phyloP scores from a whole-genome alignment of 2,888 invertebrate genomes.

The Sabatieria punctata region DNA sequence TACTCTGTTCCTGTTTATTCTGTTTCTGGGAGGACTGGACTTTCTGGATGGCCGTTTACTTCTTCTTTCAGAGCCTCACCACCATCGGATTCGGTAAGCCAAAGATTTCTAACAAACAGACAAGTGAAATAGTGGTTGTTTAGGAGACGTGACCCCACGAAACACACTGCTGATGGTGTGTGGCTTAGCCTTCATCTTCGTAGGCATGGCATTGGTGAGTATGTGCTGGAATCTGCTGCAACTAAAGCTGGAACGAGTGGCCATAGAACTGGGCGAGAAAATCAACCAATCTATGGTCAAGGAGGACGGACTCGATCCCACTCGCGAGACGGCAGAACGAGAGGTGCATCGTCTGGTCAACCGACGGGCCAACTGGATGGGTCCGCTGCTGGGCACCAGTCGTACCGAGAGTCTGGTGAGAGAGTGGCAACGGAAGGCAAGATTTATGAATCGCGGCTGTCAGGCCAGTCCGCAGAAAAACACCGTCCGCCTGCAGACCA shows the following conservation, averaged over 20 bases:
- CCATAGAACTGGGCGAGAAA: neutral
- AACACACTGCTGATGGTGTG: neutral
- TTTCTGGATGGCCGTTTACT: constrained; percentile 71
- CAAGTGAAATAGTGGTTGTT: neutral
- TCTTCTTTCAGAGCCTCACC: constrained; percentile 92
- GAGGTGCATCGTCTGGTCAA: too few relatives aligned
- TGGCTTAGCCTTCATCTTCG: neutral
- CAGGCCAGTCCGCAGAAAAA: too few relatives aligned
- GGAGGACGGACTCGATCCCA: too few relatives aligned
- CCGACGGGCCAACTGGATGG: too few relatives aligned
- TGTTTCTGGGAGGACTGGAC: constrained; percentile 77
- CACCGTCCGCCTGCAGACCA: too few relatives aligned
- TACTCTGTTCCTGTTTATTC: constrained; percentile 73
- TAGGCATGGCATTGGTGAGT: neutral
- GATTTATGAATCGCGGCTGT: too few relatives aligned
- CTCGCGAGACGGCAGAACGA: too few relatives aligned
- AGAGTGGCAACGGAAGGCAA: too few relatives aligned
- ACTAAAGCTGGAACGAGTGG: neutral
- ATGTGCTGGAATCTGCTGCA: constrained; percentile 5
- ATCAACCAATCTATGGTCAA: too few relatives aligned
- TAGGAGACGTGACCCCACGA: constrained; percentile 2
- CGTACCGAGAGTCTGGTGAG: too few relatives aligned
- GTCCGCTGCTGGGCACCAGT: too few relatives aligned
- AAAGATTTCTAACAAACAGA: too few relatives aligned
- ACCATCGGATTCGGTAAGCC: constrained; percentile 35